Evolutionary conservation across 2,797 vertebrate species (phyloP), one percentile per base, ranked within the genome.

Genomic region (Nannoperca australis): DNA sequence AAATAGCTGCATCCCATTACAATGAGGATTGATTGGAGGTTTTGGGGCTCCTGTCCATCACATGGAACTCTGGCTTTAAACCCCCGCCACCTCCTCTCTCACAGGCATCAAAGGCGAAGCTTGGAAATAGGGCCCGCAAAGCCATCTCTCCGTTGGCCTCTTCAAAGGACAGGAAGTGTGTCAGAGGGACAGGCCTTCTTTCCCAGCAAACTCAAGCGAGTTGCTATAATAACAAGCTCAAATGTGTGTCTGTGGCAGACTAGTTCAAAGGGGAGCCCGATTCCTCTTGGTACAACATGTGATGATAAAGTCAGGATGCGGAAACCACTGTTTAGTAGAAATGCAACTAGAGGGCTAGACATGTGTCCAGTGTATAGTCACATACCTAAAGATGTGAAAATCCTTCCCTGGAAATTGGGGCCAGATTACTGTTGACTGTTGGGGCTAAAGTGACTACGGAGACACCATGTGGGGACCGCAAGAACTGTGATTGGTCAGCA

Each of bases 141-240:
- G 90, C 93, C 94, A 93, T 94, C 93, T 95, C 92, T 94, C 92
- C 78, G 68, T 93, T 94, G 94, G 93, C 92, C 88, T 93, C 95
- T 95, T 96, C 95, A 96, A 96, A 96, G 94, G 87, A 93, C 93
- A 96, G 95, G 95, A 96, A 95, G 94, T 96, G 93, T 95, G 94
- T 96, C 93, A 94, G 89, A 94, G 91, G 91, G 92, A 94, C 95
- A 93, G 93, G 89, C 92, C 90, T 88, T 93, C 89, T 92, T 95
- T 95, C 93, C 93, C 90, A 94, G 91, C 91, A 87, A 93, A 93
- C 88, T 87, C 84, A 75, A 86, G 56, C 79, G 49, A 92, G 91
- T 85, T 86, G 86, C 93, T 92, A 89, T 90, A 94, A 95, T 95
- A 94, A 94, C 92, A 94, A 94, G 88, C 93, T 94, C 93, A 92